These are phyloP conservation scores for Cichladusa arquata DNA, from an alignment of 2,113 vertebrate species.

Conservation along the genomic window DNA sequence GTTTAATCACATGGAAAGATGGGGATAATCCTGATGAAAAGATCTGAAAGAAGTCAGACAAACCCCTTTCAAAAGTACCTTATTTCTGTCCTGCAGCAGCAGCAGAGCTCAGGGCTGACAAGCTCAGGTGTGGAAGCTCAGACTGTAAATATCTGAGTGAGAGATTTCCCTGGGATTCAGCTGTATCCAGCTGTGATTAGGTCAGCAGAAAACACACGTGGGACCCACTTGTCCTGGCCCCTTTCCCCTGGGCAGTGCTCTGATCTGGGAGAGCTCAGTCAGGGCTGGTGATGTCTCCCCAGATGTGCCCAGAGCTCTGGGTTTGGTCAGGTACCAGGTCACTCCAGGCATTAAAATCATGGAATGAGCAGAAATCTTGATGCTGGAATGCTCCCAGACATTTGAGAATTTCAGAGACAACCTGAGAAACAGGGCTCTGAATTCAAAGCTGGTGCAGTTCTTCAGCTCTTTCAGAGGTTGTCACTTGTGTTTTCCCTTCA, in stretches of 20 bases:
- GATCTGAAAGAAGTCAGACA: background rate
- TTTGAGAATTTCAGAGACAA: background rate
- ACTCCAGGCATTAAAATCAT: background rate
- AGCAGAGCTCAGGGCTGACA: background rate
- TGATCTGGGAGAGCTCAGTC: background rate
- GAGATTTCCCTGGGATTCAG: background rate
- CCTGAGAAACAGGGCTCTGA: background rate
- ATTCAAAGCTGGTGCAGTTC: background rate
- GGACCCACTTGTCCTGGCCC: background rate
- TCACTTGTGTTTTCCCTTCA: background rate
- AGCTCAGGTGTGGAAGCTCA: background rate
- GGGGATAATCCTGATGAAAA: background rate
- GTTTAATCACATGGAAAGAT: background rate
- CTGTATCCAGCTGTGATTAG: background rate
- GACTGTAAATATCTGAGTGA: fast-evolving
- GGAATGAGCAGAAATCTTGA: background rate
- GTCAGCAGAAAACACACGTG: background rate
- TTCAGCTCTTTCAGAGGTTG: background rate
- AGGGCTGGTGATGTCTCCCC: background rate
- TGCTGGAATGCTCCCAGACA: background rate
- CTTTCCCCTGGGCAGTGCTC: background rate
- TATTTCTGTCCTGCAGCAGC: background rate
- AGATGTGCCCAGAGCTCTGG: background rate
- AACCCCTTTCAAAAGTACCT: fast-evolving
- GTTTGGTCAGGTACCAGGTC: background rate